Base-by-base conservation (phyloP, 2,888 invertebrate species). In the Dioctria rufipes region DNA sequence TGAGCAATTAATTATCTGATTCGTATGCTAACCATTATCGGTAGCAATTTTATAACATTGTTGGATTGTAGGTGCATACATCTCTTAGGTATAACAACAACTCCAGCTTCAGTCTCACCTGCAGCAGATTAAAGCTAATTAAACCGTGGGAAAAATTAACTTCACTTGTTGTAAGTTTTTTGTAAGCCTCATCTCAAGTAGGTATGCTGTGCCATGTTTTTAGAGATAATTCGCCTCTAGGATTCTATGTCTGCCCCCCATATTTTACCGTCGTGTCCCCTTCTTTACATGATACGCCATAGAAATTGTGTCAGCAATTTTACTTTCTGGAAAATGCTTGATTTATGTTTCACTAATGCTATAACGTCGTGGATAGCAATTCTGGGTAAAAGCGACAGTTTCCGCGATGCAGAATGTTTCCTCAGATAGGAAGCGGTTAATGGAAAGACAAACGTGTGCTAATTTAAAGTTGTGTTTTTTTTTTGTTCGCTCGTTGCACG, bases 281-380 rank as follows among this genome's bases (percentile, higher is more conserved):
- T 67, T 71, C 54, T 11, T 40, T 37, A 54, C 54, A 6, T 8
- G 54, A 54, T 4, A n/a, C 25, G 25, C 25, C 25, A 6, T 71
- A 37, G 54, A 71, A 71, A 71, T 39, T 54, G n/a, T 71, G 71
- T 54, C 71, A 54, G 54, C 54, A 39, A 9, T 39, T 37, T 5
- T 37, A 8, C 39, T 71, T 71, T 25, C 71, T n/a, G 40, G 54
- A 71, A 71, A 71, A 51, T 71, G 46, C 40, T 51, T 54, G 54
- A 71, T 71, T 71, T 71, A 71, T 40, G 54, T 51, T n/a, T 54
- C n/a, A 25, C 54, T 71, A 54, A 39, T 51, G 49, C 39, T 40
- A 11, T 11, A 54, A 54, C 46, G 13, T n/a, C 25, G 25, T 49
- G 51, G 13, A 37, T 0, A 46, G 46, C 46, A 46, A 8, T 46